These are phyloP conservation scores for Triplophysa rosa DNA, from an alignment of 2,113 vertebrate genomes.

Conservation along the genomic window DNA sequence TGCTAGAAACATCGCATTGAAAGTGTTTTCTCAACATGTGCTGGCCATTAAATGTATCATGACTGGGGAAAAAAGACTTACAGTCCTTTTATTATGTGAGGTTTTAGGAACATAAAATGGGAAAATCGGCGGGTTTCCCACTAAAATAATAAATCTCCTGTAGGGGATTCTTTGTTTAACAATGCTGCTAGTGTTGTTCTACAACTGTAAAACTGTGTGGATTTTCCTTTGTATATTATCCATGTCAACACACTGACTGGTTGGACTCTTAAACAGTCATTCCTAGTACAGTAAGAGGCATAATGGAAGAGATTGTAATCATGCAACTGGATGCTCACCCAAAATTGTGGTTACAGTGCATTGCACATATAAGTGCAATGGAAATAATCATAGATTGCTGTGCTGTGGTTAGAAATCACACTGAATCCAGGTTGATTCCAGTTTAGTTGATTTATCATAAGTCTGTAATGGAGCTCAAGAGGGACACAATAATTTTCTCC, in stretches of 20 bases:
- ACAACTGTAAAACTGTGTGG: neutral
- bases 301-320: conserved; percentile 24
- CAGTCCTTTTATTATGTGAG: neutral
- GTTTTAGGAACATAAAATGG: neutral
- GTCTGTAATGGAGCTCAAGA: conserved; percentile 6
- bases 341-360: conserved; percentile 28
- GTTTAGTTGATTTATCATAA: neutral
- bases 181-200: conserved; percentile 25
- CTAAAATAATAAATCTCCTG: conserved; percentile 17
- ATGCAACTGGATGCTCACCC: neutral
- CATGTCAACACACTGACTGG: neutral
- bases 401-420: conserved; percentile 34
- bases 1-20: neutral
- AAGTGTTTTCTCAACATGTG: conserved; percentile 13
- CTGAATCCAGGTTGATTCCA: neutral
- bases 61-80: neutral
- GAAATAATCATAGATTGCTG: conserved; percentile 28
- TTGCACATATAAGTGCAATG: conserved; percentile 5
- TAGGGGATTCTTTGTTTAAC: neutral
- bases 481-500: conserved; percentile 34
- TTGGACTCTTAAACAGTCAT: neutral
- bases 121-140: neutral
- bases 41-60: neutral
- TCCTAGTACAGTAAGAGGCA: neutral
- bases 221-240: neutral